phyloP scores from a whole-genome alignment of 2,113 vertebrate species.

The Odontesthes bonariensis region DNA sequence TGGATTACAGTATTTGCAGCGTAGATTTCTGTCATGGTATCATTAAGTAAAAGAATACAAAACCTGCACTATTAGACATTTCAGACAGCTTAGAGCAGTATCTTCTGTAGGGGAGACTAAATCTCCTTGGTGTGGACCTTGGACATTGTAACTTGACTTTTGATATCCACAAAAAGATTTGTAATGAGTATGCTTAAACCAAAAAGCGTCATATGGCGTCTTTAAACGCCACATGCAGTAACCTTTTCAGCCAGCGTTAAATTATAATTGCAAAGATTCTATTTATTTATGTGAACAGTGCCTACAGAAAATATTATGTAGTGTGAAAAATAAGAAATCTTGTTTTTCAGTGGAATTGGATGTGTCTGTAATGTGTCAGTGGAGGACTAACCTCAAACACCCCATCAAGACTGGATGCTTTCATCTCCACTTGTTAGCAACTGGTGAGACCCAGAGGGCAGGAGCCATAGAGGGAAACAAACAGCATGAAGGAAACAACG shows the following conservation, averaged over 20 bases:
- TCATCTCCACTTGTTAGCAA: constrained; percentile 53
- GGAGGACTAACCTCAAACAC: constrained; percentile 48
- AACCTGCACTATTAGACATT: background rate
- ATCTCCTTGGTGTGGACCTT: too few species aligned
- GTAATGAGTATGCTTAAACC: background rate
- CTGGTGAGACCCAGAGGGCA: constrained; percentile 43
- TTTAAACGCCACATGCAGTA: constrained; percentile 1
- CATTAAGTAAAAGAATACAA: background rate
- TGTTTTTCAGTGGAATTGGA: constrained; percentile 28
- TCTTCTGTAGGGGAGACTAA: background rate
- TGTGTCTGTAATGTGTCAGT: constrained; percentile 31
- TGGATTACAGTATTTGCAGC: background rate
- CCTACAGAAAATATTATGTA: constrained; percentile 14
- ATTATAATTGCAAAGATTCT: constrained; percentile 24
- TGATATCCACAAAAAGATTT: background rate
- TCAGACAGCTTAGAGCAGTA: background rate
- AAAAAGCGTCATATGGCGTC: background rate
- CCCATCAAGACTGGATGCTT: constrained; percentile 40
- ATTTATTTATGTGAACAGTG: constrained; percentile 7
- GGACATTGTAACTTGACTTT: background rate
- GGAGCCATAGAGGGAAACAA: constrained; percentile 52
- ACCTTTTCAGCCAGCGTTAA: constrained; percentile 13
- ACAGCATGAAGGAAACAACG: constrained; percentile 47
- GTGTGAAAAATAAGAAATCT: constrained; percentile 1
- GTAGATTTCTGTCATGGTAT: background rate